Evolutionary conservation across 2,113 vertebrate genomes (phyloP).

Genomic region (Microcebus lehilahytsara): DNA sequence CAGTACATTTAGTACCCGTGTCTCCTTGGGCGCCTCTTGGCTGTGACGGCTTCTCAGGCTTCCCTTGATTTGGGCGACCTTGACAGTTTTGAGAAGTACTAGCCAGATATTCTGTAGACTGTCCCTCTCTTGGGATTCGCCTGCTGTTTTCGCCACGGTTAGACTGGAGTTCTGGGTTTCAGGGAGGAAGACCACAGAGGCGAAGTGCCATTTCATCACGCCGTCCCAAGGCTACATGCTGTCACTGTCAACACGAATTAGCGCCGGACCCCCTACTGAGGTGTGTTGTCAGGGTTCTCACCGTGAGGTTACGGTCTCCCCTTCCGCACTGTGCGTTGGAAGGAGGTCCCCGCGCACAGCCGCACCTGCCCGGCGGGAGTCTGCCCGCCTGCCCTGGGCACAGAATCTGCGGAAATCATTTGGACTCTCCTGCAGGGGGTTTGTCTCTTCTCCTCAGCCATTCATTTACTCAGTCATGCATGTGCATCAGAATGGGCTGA

Average conservation of each 20-base stretch:
- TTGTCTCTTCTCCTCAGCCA: background rate
- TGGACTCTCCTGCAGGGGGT: background rate
- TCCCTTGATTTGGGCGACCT: background rate
- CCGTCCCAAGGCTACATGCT: rapidly evolving
- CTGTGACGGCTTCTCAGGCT: background rate
- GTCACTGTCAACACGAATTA: too few relatives aligned
- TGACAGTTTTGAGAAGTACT: background rate
- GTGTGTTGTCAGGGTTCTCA: background rate
- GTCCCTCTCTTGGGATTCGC: background rate
- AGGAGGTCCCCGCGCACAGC: background rate
- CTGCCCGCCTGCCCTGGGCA: background rate
- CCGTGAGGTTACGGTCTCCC: too few relatives aligned
- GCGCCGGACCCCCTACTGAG: background rate
- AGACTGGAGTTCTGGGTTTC: background rate
- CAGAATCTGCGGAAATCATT: background rate
- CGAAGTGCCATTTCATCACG: background rate
- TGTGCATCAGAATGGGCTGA: background rate
- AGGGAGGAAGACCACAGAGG: background rate
- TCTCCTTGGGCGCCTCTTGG: background rate
- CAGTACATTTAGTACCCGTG: rapidly evolving
- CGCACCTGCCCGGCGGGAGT: background rate
- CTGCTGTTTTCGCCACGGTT: background rate
- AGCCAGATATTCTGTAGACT: background rate
- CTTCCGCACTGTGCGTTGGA: background rate
- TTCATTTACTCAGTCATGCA: background rate